Evolutionary conservation across 2,888 invertebrate species (phyloP).

Genomic region (Caenorhabditis sp.): DNA sequence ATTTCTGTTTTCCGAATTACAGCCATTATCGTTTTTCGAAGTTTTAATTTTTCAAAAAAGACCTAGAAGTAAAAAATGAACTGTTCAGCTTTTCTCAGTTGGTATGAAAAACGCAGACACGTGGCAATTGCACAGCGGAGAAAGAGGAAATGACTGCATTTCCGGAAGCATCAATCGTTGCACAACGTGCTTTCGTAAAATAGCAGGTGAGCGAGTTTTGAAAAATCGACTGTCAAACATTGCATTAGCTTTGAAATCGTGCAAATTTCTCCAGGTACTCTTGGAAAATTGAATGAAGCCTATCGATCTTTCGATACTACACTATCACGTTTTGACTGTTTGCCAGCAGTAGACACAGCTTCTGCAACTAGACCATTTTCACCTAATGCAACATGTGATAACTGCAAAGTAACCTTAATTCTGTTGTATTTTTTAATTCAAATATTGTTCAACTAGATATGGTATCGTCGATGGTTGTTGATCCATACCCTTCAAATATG

Average conservation of each 20-base stretch:
- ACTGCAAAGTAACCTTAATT: slow-evolving; percentile 70
- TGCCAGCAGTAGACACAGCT: slow-evolving; percentile 73
- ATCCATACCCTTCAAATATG: slow-evolving; percentile 64
- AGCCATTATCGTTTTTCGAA: slow-evolving; percentile 64
- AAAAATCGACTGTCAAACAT: not conserved
- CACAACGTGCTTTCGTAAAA: slow-evolving; percentile 51
- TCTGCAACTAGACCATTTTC: slow-evolving; percentile 78
- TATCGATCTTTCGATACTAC: slow-evolving; percentile 63
- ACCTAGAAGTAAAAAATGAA: not conserved
- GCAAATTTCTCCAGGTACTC: slow-evolving; percentile 33
- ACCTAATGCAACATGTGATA: slow-evolving; percentile 77
- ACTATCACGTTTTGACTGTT: slow-evolving; percentile 73
- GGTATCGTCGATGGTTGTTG: slow-evolving; percentile 78
- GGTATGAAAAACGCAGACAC: slow-evolving; percentile 18
- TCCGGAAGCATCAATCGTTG: slow-evolving; percentile 53
- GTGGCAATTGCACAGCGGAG: slow-evolving; percentile 42
- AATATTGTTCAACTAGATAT: slow-evolving; percentile 72
- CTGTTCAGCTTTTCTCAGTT: slow-evolving; percentile 41
- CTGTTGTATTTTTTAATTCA: not conserved
- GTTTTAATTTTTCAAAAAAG: slow-evolving; percentile 5
- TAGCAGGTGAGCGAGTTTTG: slow-evolving; percentile 35
- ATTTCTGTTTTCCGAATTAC: slow-evolving; percentile 59
- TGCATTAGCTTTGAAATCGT: too few species aligned
- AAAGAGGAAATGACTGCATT: slow-evolving; percentile 59
- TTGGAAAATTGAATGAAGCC: slow-evolving; percentile 57